These are phyloP conservation scores for Aegithalos caudatus DNA, from an alignment of 2,113 vertebrate species.

Conservation along the genomic window DNA sequence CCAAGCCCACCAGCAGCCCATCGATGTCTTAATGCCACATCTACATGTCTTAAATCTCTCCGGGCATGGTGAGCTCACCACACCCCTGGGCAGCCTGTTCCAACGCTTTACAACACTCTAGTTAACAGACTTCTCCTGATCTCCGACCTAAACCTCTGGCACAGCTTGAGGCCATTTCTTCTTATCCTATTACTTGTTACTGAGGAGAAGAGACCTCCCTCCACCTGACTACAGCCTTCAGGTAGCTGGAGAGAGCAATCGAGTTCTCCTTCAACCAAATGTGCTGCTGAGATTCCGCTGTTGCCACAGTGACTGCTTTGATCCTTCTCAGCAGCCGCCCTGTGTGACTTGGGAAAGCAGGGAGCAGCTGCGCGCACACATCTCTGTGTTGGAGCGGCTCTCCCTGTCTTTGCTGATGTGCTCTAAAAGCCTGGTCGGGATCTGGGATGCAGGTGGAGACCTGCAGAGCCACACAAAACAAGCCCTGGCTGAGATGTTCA, in stretches of 20 bases:
- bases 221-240: neutral
- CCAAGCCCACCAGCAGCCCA: neutral
- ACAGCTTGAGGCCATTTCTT: neutral
- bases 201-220: neutral
- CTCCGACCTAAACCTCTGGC: neutral
- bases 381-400: neutral
- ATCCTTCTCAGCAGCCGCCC: neutral
- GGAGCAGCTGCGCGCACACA: neutral
- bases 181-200: neutral
- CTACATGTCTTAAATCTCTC: neutral
- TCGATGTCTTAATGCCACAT: too few species aligned
- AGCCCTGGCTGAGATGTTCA: neutral
- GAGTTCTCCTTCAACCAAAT: neutral
- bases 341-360: neutral
- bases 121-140: neutral
- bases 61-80: neutral
- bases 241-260: neutral
- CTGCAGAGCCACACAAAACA: neutral
- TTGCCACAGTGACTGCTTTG: slow-evolving; percentile 56
- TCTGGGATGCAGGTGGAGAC: neutral
- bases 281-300: neutral
- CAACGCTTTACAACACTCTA: neutral
- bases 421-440: neutral
- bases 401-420: neutral
- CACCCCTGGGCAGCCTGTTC: neutral